These are phyloP conservation scores for Nicator chloris DNA, from an alignment of 2,113 vertebrate species.

Conservation along the genomic window DNA sequence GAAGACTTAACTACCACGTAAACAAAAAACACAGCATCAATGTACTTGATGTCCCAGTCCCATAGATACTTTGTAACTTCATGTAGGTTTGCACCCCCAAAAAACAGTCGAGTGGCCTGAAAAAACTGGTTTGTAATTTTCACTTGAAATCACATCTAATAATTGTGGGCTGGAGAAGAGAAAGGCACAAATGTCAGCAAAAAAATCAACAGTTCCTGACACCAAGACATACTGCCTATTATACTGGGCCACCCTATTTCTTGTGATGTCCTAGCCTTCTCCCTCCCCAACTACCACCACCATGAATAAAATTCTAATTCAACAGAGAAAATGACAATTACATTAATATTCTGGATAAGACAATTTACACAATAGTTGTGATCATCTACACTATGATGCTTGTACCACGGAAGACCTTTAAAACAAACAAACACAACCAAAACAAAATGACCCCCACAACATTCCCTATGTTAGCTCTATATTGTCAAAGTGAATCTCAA, in stretches of 20 bases:
- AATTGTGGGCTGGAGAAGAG: neutral
- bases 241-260: fast-evolving
- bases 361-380: neutral
- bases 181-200: neutral
- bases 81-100: fast-evolving
- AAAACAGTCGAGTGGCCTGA: neutral
- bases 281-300: neutral
- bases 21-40: neutral
- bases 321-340: neutral
- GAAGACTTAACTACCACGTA: fast-evolving
- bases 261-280: neutral
- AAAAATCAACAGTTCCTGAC: neutral
- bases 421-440: too few relatives aligned
- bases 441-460: too few relatives aligned
- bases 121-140: neutral
- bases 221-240: neutral
- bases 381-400: neutral
- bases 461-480: neutral
- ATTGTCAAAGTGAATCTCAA: neutral
- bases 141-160: neutral
- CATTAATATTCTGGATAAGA: neutral
- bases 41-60: neutral
- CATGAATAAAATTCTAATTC: neutral
- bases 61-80: neutral
- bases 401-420: neutral